Evolutionary conservation across 2,888 invertebrate species (phyloP).

Genomic region (Epirrita christyi): DNA sequence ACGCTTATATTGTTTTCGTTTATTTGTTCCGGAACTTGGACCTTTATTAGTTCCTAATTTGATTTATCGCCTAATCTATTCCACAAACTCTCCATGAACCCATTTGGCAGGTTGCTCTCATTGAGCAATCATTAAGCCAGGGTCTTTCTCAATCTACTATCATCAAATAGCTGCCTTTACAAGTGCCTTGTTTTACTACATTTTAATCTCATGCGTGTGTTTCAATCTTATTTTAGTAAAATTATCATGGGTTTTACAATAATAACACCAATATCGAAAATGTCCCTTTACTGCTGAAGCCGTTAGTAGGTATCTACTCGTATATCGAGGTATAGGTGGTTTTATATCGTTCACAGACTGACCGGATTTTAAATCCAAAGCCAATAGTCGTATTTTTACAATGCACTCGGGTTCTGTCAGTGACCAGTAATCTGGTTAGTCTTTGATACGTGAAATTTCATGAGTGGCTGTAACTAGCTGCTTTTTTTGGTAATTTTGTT

Average conservation of each 20-base stretch:
- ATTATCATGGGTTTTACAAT: neutral
- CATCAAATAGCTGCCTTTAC: too few species aligned
- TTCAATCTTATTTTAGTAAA: neutral
- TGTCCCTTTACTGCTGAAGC: neutral
- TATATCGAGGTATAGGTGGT: too few species aligned
- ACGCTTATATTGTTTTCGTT: too few species aligned
- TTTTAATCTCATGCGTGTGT: neutral
- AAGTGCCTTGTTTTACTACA: too few species aligned
- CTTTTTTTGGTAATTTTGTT: slow-evolving; percentile 9
- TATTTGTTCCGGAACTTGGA: too few species aligned
- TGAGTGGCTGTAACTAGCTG: neutral
- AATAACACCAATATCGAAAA: neutral
- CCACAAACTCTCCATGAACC: too few species aligned
- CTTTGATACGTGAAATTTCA: slow-evolving; percentile 14
- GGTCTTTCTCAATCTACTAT: too few species aligned
- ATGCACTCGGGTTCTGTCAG: neutral
- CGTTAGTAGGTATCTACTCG: neutral
- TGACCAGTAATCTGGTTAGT: slow-evolving; percentile 7
- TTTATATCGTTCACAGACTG: neutral
- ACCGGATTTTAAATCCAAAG: neutral
- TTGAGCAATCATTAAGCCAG: too few species aligned
- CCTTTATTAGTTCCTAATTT: too few species aligned
- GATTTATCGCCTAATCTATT: too few species aligned
- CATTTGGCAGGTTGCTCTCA: too few species aligned
- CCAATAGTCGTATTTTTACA: neutral